phyloP scores from a whole-genome alignment of 2,888 invertebrate genomes.

The Euclidia mi region DNA sequence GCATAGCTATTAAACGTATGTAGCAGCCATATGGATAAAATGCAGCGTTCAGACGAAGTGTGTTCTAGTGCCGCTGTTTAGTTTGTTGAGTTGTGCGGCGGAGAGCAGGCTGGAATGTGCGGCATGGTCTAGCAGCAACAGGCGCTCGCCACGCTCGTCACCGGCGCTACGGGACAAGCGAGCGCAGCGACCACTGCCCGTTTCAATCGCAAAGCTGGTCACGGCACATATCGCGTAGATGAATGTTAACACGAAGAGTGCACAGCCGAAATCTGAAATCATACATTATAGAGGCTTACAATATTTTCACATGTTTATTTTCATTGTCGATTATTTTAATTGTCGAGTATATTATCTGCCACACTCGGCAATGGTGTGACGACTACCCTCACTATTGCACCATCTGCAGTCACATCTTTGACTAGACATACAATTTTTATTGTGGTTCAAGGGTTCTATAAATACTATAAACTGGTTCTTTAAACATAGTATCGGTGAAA shows the following conservation, averaged over 20 bases:
- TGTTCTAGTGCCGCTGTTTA: constrained; percentile 78
- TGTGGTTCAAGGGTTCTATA: too few relatives aligned
- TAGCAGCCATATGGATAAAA: constrained; percentile 24
- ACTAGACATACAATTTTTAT: too few relatives aligned
- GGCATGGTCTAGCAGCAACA: constrained; percentile 82
- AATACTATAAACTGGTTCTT: too few relatives aligned
- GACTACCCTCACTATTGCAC: too few relatives aligned
- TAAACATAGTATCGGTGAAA: too few relatives aligned
- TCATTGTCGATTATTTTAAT: too few relatives aligned
- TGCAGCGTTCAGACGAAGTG: constrained; percentile 77
- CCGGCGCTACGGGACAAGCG: constrained; percentile 59
- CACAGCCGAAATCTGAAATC: constrained; percentile 80
- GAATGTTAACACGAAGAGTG: constrained; percentile 79
- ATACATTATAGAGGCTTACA: background rate
- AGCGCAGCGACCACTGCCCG: constrained; percentile 69
- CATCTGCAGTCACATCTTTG: too few relatives aligned
- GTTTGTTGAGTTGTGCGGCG: constrained; percentile 82
- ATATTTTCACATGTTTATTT: too few relatives aligned
- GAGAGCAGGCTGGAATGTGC: constrained; percentile 84
- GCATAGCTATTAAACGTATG: constrained; percentile 32
- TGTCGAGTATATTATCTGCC: too few relatives aligned
- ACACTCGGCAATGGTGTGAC: too few relatives aligned
- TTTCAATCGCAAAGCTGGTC: constrained; percentile 82
- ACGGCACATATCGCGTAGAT: constrained; percentile 86
- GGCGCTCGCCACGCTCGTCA: constrained; percentile 81